A percentile compares a stretch with the other conserved stretches of the same genome.
Evolutionary conservation across 2,888 invertebrate genomes (phyloP).

Genomic region (Andrena marginata): DNA sequence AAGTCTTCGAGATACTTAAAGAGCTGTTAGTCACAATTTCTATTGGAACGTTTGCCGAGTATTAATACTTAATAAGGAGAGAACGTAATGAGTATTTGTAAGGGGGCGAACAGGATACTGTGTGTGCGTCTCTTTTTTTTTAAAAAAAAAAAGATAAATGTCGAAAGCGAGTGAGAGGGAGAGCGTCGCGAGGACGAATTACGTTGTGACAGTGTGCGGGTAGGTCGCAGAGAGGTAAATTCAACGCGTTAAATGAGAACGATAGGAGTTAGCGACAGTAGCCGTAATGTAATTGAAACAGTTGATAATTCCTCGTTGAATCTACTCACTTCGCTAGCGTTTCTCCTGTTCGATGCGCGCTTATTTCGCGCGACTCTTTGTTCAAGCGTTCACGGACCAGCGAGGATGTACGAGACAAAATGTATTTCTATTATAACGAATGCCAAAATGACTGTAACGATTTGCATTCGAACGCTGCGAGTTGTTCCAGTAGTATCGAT

Average conservation of each 20-base stretch:
- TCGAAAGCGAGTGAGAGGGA: slow-evolving; percentile 21
- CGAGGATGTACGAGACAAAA: slow-evolving; percentile 31
- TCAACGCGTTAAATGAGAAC: slow-evolving; percentile 9
- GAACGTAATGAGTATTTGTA: neutral
- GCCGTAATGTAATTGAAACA: slow-evolving; percentile 25
- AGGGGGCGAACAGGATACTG: neutral
- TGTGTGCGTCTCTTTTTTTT: neutral
- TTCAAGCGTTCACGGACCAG: slow-evolving; percentile 44
- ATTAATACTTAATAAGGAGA: neutral
- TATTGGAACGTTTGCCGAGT: slow-evolving; percentile 25
- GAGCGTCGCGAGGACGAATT: slow-evolving; percentile 10
- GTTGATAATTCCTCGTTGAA: slow-evolving; percentile 41
- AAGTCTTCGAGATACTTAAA: slow-evolving; percentile 15
- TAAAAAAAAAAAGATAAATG: slow-evolving; percentile 4
- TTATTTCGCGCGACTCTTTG: slow-evolving; percentile 30
- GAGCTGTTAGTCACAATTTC: slow-evolving; percentile 26
- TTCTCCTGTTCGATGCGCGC: slow-evolving; percentile 40
- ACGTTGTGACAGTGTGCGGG: slow-evolving; percentile 15
- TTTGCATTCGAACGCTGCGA: slow-evolving; percentile 25
- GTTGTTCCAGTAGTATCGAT: slow-evolving; percentile 46
- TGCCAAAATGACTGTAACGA: slow-evolving; percentile 31
- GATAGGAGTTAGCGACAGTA: slow-evolving; percentile 4
- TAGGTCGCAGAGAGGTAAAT: slow-evolving; percentile 17
- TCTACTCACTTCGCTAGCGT: slow-evolving; percentile 34
- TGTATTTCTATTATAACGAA: slow-evolving; percentile 20